Conservation (phyloP, 2,888 invertebrate genomes). For the Ischnura elegans region DNA sequence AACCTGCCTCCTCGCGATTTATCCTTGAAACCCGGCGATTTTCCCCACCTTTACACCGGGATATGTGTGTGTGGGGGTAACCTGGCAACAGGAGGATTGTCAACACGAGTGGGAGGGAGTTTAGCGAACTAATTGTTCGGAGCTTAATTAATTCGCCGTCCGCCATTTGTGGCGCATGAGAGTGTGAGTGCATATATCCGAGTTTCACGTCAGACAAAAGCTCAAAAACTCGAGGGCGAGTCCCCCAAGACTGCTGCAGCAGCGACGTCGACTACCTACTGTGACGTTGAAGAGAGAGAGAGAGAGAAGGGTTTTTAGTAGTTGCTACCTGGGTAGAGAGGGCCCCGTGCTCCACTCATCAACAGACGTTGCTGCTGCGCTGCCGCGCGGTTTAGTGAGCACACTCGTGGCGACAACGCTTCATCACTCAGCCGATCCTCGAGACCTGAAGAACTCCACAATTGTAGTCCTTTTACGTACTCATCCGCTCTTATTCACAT, state of each 20-base stretch:
- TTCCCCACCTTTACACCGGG: too few relatives aligned
- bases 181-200: not conserved
- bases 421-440: not conserved
- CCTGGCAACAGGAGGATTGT: not conserved
- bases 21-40: too few relatives aligned
- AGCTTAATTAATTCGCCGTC: constrained; percentile 23
- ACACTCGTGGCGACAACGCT: not conserved
- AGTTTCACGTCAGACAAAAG: not conserved
- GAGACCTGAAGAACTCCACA: constrained; percentile 11
- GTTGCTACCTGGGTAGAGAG: too few relatives aligned
- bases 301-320: too few relatives aligned
- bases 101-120: not conserved
- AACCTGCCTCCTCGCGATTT: too few relatives aligned
- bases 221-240: not conserved
- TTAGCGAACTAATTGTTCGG: not conserved
- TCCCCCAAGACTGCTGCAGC: not conserved
- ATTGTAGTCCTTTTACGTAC: not conserved
- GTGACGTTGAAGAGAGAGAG: too few relatives aligned
- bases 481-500: not conserved
- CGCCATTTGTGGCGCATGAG: too few relatives aligned
- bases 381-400: not conserved
- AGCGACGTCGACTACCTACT: too few relatives aligned
- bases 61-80: not conserved
- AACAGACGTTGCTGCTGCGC: not conserved
- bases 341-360: too few relatives aligned